Evolutionary conservation across 2,797 vertebrate species (phyloP).

Genomic region (Hydrolagus colliei): DNA sequence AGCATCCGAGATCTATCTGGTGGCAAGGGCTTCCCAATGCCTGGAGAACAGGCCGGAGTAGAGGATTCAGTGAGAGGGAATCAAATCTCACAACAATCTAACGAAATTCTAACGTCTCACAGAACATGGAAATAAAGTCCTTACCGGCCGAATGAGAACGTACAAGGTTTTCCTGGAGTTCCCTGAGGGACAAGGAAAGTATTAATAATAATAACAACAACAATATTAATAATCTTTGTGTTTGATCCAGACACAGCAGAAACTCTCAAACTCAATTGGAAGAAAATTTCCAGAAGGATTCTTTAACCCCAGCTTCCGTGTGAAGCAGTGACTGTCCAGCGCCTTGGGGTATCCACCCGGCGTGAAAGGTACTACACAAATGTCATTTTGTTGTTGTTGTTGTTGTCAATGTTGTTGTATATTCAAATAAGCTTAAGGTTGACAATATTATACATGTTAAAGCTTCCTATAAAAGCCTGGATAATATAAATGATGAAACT

Average conservation of each 20-base stretch:
- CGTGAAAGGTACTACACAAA: too few relatives aligned
- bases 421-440: too few relatives aligned
- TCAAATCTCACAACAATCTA: neutral
- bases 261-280: too few relatives aligned
- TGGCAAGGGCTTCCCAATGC: constrained; percentile 84
- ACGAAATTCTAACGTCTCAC: neutral
- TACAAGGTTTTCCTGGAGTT: constrained; percentile 91
- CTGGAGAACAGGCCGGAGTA: constrained; percentile 46
- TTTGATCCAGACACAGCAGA: too few relatives aligned
- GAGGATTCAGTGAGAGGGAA: neutral
- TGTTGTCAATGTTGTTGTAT: too few relatives aligned
- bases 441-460: too few relatives aligned
- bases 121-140: neutral
- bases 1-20: constrained; percentile 95
- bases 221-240: neutral
- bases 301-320: too few relatives aligned
- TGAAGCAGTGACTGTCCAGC: too few relatives aligned
- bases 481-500: neutral
- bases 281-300: too few relatives aligned
- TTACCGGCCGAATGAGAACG: constrained; percentile 93
- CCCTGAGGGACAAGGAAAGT: constrained; percentile 54
- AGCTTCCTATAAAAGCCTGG: too few relatives aligned
- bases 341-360: too few relatives aligned
- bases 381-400: too few relatives aligned
- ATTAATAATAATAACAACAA: neutral